A percentile compares a stretch with the other conserved stretches of the same genome.
Conservation (phyloP, 2,888 invertebrate species). For the Campoplex nolae region DNA sequence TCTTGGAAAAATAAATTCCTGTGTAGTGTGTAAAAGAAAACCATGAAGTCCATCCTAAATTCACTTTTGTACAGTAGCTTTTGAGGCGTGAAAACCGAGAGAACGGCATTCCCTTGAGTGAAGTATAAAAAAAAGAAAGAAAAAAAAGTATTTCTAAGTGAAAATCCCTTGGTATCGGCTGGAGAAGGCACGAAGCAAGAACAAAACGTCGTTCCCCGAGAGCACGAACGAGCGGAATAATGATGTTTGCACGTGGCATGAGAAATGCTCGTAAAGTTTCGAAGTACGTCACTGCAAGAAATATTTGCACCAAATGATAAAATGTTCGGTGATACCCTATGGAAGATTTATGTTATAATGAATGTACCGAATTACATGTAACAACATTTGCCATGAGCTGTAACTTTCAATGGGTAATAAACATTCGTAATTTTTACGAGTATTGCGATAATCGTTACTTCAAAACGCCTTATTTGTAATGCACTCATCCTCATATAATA, state of each 20-base stretch:
- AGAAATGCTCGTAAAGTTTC: constrained; percentile 57
- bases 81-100: constrained; percentile 8
- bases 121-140: constrained; percentile 6
- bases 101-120: background rate
- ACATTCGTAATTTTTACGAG: background rate
- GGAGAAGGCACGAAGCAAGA: background rate
- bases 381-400: background rate
- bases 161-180: constrained; percentile 1
- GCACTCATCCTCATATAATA: background rate
- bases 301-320: constrained; percentile 62
- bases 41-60: constrained; percentile 5
- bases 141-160: constrained; percentile 4
- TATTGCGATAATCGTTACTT: constrained; percentile 6
- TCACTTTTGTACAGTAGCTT: background rate
- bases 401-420: background rate
- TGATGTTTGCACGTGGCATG: constrained; percentile 37
- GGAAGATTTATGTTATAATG: constrained; percentile 16
- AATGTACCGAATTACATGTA: constrained; percentile 49
- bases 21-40: background rate
- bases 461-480: background rate
- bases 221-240: constrained; percentile 45
- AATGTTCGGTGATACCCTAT: constrained; percentile 30
- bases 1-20: background rate
- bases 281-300: constrained; percentile 44
- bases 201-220: constrained; percentile 27